Percentiles rank a stretch among this genome's conserved stretches.
phyloP scores from a whole-genome alignment of 2,113 vertebrate species.

The Spea bombifrons region DNA sequence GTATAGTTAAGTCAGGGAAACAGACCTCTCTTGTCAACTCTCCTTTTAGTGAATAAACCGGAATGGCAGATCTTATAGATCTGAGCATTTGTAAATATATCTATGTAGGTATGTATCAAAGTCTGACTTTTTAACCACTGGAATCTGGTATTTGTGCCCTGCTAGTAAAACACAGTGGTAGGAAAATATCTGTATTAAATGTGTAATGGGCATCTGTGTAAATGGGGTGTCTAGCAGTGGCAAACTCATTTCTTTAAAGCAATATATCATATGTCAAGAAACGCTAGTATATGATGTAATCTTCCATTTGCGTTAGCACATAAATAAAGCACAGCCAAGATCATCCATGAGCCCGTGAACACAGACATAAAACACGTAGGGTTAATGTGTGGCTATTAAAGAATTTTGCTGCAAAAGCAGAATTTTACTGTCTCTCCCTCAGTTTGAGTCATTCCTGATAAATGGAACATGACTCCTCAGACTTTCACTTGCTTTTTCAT shows the following conservation, averaged over 20 bases:
- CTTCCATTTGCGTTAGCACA: conserved; percentile 11
- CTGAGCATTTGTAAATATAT: no score
- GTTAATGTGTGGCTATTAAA: conserved; percentile 10
- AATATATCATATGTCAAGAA: not conserved
- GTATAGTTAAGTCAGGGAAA: no score
- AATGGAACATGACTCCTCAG: conserved; percentile 36
- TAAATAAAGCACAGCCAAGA: not conserved
- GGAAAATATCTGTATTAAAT: no score
- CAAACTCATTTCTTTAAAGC: not conserved
- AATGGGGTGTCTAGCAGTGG: not conserved
- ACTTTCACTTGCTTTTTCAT: conserved; percentile 10
- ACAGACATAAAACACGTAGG: conserved; percentile 1
- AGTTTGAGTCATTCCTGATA: conserved; percentile 19
- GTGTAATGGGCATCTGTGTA: not conserved
- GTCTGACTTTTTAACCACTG: no score
- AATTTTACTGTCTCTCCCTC: conserved; percentile 17
- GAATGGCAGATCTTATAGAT: no score
- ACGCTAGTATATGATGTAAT: not conserved
- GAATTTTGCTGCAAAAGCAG: conserved; percentile 11
- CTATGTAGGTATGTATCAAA: no score
- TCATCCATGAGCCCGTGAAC: not conserved
- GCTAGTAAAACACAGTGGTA: no score
- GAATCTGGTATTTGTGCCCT: no score
- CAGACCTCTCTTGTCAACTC: no score
- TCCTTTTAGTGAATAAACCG: no score